Conservation (phyloP, 1,140 invertebrate genomes). For the Dreissena rostriformis region DNA sequence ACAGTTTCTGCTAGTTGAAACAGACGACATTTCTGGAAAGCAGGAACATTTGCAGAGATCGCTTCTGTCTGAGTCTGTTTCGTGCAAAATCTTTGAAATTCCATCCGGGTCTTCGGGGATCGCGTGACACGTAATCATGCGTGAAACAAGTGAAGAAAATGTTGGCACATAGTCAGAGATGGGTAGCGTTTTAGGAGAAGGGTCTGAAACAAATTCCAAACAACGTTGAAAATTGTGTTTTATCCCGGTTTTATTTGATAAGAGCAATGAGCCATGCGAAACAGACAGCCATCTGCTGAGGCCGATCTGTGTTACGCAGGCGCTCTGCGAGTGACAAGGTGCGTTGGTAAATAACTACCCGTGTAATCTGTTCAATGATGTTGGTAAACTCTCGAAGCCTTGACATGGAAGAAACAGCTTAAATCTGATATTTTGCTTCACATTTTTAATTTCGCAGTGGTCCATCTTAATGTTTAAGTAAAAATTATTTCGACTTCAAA, state of each 20-base stretch:
- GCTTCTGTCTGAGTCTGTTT: conserved; percentile 38
- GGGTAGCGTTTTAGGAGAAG: neutral
- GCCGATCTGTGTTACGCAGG: conserved; percentile 33
- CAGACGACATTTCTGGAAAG: no score
- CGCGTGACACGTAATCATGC: conserved; percentile 46
- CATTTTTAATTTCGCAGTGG: no score
- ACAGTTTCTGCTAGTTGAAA: no score
- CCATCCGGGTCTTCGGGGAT: conserved; percentile 43
- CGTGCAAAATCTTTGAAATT: conserved; percentile 56
- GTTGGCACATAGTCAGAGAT: conserved; percentile 53
- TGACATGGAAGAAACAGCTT: no score
- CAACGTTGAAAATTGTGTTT: conserved; percentile 48
- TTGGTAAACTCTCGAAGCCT: no score
- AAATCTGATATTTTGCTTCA: no score
- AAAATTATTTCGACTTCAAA: no score
- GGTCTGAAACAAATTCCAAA: conserved; percentile 36
- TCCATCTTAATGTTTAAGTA: no score
- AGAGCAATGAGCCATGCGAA: conserved; percentile 41
- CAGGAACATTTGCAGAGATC: neutral
- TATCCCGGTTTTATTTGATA: conserved; percentile 54
- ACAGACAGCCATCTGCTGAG: conserved; percentile 45
- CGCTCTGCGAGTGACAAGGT: conserved; percentile 51
- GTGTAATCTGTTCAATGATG: conserved; percentile 39
- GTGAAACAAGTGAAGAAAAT: conserved; percentile 50
- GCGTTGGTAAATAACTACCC: conserved; percentile 47